Conservation (phyloP, 2,797 vertebrate species). For the Poecilia picta region DNA sequence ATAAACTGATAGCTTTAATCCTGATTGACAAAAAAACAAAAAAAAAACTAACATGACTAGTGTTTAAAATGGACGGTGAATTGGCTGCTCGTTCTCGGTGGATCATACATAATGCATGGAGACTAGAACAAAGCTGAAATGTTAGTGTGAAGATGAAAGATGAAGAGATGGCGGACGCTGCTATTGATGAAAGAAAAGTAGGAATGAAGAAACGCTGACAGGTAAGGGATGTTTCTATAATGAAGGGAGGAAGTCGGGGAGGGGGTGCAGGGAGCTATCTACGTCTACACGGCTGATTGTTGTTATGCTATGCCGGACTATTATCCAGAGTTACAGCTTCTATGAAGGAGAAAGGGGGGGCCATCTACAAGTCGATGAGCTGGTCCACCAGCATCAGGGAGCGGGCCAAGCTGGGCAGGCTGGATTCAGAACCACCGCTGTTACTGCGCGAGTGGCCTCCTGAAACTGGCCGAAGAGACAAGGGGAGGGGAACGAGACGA, state of each 20-base stretch:
- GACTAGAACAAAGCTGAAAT: constrained; percentile 43
- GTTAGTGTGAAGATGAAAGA: constrained; percentile 43
- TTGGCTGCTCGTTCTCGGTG: constrained; percentile 25
- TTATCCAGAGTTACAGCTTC: constrained; percentile 71
- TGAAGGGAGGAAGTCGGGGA: constrained; percentile 47
- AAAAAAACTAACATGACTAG: constrained; percentile 18
- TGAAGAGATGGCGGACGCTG: constrained; percentile 49
- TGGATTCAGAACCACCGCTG: constrained; percentile 98
- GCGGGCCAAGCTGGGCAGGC: constrained; percentile 98
- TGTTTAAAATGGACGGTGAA: constrained; percentile 39
- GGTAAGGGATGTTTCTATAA: constrained; percentile 50
- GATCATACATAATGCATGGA: constrained; percentile 21
- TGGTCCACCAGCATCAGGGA: constrained; percentile 99
- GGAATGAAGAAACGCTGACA: constrained; percentile 58
- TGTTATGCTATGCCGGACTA: constrained; percentile 70
- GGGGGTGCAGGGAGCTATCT: constrained; percentile 60
- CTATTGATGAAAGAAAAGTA: constrained; percentile 20
- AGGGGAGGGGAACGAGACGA: constrained; percentile 18
- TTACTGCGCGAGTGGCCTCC: constrained; percentile 99
- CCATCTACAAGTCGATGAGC: constrained; percentile 93
- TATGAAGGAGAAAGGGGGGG: constrained; percentile 30
- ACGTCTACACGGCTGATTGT: constrained; percentile 68
- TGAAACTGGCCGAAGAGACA: constrained; percentile 91
- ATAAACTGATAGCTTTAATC: constrained; percentile 59
- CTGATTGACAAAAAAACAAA: constrained; percentile 46